A percentile compares a stretch with the other conserved stretches of the same genome.
Evolutionary conservation across 2,797 vertebrate genomes (phyloP).

Genomic region (Pterois miles): DNA sequence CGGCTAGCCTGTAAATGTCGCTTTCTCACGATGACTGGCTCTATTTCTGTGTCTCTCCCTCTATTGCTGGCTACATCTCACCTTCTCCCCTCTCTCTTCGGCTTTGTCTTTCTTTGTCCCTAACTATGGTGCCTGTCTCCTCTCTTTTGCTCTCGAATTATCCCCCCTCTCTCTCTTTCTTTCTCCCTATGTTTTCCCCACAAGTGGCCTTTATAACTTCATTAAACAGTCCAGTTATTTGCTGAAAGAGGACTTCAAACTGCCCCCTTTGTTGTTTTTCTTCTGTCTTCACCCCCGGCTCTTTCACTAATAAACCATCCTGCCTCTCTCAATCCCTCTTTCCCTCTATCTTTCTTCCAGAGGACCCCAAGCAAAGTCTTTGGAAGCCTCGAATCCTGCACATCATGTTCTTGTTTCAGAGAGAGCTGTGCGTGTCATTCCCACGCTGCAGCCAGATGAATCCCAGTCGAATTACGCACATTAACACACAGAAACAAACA

Average conservation of each 20-base stretch:
- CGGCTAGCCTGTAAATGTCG: not conserved
- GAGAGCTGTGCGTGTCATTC: constrained; percentile 32
- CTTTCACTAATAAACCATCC: constrained; percentile 40
- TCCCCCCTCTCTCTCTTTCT: not conserved
- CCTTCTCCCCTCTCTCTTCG: not conserved
- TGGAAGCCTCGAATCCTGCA: constrained; percentile 48
- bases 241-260: constrained; percentile 32
- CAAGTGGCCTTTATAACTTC: constrained; percentile 16
- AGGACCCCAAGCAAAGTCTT: constrained; percentile 71
- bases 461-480: constrained; percentile 18
- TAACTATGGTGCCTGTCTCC: constrained; percentile 5
- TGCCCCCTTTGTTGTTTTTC: constrained; percentile 1
- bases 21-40: constrained; percentile 19
- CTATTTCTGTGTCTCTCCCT: constrained; percentile 3
- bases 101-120: constrained; percentile 17
- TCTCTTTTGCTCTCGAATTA: constrained; percentile 1
- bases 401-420: constrained; percentile 65
- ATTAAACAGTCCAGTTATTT: constrained; percentile 36
- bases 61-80: not conserved
- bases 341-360: constrained; percentile 33
- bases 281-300: constrained; percentile 19
- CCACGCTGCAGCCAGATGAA: constrained; percentile 51
- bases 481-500: not conserved
- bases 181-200: not conserved
- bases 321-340: not conserved